Evolutionary conservation across 2,797 vertebrate species (phyloP).

Genomic region (Momotus momota): DNA sequence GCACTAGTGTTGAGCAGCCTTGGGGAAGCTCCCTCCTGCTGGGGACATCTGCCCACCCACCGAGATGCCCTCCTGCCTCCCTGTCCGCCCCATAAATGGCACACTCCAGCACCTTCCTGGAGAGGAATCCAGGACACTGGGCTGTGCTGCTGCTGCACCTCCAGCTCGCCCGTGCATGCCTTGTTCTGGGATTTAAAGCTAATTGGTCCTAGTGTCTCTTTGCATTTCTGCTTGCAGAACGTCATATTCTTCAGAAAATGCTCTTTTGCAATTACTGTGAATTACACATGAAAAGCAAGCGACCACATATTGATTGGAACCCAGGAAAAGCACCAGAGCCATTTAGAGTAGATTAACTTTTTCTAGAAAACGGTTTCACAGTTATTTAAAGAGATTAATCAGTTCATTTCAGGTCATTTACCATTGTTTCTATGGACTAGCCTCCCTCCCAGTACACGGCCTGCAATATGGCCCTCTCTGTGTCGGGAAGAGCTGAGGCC

Average conservation of each 20-base stretch:
- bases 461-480: background rate
- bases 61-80: background rate
- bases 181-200: conserved; percentile 6
- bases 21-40: background rate
- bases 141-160: background rate
- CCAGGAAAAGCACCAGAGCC: conserved; percentile 70
- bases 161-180: background rate
- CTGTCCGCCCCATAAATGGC: background rate
- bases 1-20: background rate
- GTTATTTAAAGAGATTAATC: conserved; percentile 80
- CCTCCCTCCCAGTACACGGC: background rate
- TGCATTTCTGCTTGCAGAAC: conserved; percentile 62
- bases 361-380: conserved; percentile 68
- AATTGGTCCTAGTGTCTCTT: conserved; percentile 30
- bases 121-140: background rate
- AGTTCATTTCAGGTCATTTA: conserved; percentile 67
- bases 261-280: conserved; percentile 77
- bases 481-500: background rate
- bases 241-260: conserved; percentile 71
- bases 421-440: background rate
- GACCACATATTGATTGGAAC: conserved; percentile 72
- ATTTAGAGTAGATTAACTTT: conserved; percentile 81
- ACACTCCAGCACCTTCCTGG: background rate
- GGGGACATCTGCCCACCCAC: background rate
- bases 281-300: conserved; percentile 72